phyloP scores from a whole-genome alignment of 2,113 vertebrate species.

The Neopipo cinnamomea region DNA sequence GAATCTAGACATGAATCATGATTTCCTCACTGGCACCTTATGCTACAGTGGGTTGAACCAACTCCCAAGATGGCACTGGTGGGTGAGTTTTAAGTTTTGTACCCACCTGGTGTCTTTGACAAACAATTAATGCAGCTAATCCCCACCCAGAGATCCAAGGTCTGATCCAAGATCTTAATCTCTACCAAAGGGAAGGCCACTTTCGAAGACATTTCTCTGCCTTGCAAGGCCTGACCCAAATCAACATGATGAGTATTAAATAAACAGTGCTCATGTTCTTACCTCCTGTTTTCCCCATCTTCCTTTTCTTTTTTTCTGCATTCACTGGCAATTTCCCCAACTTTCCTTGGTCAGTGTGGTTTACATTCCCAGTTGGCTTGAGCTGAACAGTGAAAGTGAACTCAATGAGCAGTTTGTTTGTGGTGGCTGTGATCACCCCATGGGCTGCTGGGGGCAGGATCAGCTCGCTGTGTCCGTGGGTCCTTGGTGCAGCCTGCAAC shows the following conservation, averaged over 20 bases:
- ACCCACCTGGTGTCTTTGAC: neutral
- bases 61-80: neutral
- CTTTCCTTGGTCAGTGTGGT: neutral
- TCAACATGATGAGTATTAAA: neutral
- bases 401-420: neutral
- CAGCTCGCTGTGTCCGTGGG: neutral
- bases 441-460: neutral
- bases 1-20: rapidly evolving
- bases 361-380: neutral
- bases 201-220: rapidly evolving
- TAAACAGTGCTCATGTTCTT: neutral
- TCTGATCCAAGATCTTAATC: neutral
- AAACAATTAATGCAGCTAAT: neutral
- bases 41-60: neutral
- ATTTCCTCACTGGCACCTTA: neutral
- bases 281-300: neutral
- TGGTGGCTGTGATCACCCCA: neutral
- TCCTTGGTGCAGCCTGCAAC: neutral
- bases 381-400: neutral
- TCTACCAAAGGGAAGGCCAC: neutral
- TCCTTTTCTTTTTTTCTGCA: neutral
- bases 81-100: neutral
- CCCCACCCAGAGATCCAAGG: neutral
- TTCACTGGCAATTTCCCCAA: neutral
- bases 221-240: neutral